Conservation (phyloP, 2,797 vertebrate genomes). For the Molossus molossus region DNA sequence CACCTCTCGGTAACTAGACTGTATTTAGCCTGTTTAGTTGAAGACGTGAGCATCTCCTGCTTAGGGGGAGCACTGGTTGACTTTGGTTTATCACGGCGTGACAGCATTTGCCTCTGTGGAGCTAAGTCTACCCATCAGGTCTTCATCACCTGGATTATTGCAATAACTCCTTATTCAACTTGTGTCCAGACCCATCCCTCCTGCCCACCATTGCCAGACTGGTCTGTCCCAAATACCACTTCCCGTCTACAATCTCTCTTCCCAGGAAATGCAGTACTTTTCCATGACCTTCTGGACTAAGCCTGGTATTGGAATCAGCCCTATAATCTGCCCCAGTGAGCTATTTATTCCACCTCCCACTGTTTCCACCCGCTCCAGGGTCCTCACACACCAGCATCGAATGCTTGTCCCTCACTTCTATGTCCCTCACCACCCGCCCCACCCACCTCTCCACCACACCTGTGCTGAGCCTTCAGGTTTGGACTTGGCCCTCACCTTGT, state of each 20-base stretch:
- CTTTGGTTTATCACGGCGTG: background rate
- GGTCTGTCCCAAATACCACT: background rate
- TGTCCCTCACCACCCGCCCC: background rate
- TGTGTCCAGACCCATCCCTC: background rate
- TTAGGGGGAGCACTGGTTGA: background rate
- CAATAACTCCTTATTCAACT: background rate
- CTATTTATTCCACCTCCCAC: too few species aligned
- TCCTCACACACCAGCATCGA: background rate
- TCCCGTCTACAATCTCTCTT: background rate
- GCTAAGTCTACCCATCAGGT: background rate
- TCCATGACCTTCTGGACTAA: background rate
- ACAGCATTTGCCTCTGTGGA: background rate
- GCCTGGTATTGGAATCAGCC: background rate
- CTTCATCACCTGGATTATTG: background rate
- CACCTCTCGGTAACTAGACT: background rate
- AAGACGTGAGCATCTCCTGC: background rate
- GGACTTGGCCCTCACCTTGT: background rate
- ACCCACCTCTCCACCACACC: background rate
- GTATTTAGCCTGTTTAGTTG: background rate
- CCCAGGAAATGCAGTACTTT: background rate
- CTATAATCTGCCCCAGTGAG: background rate
- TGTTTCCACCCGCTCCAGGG: background rate
- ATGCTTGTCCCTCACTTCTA: fast-evolving
- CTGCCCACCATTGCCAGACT: background rate
- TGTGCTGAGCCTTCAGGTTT: background rate